A percentile compares a stretch with the other conserved stretches of the same genome.
These are phyloP conservation scores for Cryptoprocta ferox DNA, from an alignment of 2,797 vertebrate genomes.

Conservation along the genomic window DNA sequence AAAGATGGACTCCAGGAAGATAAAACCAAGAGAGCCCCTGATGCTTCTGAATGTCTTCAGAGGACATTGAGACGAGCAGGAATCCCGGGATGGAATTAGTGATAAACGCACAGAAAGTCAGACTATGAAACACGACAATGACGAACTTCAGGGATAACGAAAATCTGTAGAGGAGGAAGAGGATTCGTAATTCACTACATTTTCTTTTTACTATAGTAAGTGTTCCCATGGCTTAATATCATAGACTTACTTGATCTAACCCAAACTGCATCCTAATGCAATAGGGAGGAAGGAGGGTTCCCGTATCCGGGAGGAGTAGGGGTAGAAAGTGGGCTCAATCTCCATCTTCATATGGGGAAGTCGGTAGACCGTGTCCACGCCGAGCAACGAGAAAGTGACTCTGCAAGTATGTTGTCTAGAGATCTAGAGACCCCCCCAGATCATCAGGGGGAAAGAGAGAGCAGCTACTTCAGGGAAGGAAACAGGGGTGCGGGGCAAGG, in stretches of 20 bases:
- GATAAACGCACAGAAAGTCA: neutral
- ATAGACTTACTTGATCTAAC: neutral
- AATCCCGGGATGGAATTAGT: neutral
- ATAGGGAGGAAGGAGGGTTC: neutral
- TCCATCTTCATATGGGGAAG: neutral
- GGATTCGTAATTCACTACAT: neutral
- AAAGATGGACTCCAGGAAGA: neutral
- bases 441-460: too few relatives aligned
- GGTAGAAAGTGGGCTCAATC: neutral
- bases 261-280: neutral
- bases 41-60: neutral
- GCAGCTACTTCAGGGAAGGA: too few relatives aligned
- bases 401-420: neutral
- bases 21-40: neutral
- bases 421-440: neutral
- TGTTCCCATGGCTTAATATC: neutral
- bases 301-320: accelerated
- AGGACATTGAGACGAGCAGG: neutral
- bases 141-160: neutral
- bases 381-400: neutral
- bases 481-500: accelerated
- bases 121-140: neutral
- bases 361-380: neutral
- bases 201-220: neutral
- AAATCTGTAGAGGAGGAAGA: neutral